A percentile compares a stretch with the other conserved stretches of the same genome.
Evolutionary conservation across 1,140 invertebrate species (phyloP).

Genomic region (Phocides pigmalion): DNA sequence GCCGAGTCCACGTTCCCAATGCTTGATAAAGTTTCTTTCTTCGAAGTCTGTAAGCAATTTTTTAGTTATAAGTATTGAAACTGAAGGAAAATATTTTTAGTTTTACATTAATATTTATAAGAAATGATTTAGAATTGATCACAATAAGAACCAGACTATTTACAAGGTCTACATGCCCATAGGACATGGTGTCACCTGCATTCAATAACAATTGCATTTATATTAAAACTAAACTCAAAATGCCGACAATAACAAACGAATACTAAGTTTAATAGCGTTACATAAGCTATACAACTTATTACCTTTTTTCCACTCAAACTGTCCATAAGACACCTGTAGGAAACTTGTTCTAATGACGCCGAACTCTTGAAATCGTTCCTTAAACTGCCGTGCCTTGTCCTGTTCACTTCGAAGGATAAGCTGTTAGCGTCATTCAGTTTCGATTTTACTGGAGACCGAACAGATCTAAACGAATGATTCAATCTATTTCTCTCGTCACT

Average conservation of each 20-base stretch:
- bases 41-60: conserved; percentile 43
- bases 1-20: conserved; percentile 52
- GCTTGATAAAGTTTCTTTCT: conserved; percentile 45
- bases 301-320: conserved; percentile 65
- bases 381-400: conserved; percentile 58
- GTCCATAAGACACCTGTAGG: conserved; percentile 63
- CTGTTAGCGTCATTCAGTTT: conserved; percentile 51
- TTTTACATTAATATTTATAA: too few relatives aligned
- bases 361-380: conserved; percentile 62
- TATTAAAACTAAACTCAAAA: too few relatives aligned
- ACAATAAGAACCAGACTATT: too few relatives aligned
- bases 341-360: conserved; percentile 63
- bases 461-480: conserved; percentile 67
- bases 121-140: too few relatives aligned
- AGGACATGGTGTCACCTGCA: too few relatives aligned
- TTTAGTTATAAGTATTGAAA: conserved; percentile 1
- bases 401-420: conserved; percentile 60
- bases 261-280: too few relatives aligned
- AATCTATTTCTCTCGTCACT: conserved; percentile 57
- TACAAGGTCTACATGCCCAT: too few relatives aligned
- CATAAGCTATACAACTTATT: neutral
- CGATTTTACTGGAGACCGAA: conserved; percentile 52
- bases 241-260: too few relatives aligned
- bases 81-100: too few relatives aligned
- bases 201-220: too few relatives aligned